Evolutionary conservation across 92 coral and sea anemone genomes (phyloP).

Genomic region (Meandrina meandrites): DNA sequence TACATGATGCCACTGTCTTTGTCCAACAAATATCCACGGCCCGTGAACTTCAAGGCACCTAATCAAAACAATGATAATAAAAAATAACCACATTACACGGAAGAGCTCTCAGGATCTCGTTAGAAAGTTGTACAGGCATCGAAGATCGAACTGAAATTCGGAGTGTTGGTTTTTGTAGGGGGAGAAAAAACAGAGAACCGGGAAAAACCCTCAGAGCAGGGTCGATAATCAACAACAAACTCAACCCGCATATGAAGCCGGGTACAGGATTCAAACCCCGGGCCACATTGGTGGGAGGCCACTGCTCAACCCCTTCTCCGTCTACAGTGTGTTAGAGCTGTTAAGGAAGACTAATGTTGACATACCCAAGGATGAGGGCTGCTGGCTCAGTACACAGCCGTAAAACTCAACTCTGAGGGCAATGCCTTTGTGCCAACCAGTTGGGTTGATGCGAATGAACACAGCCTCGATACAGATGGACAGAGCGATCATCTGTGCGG

Average conservation of each 20-base stretch:
- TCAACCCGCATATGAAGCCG: too few species aligned
- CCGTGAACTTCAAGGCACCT: constrained; percentile 37
- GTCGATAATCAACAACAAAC: too few species aligned
- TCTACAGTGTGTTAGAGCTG: too few species aligned
- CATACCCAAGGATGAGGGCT: constrained; percentile 32
- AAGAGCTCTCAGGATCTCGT: too few species aligned
- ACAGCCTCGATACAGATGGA: constrained; percentile 58
- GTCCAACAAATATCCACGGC: constrained; percentile 56
- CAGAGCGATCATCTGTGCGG: constrained; percentile 32
- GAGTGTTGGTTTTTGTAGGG: too few species aligned
- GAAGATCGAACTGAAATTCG: neutral
- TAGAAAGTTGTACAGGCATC: neutral
- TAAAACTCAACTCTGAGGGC: constrained; percentile 60
- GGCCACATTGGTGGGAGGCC: too few species aligned
- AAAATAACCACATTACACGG: too few species aligned
- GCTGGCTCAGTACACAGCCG: constrained; percentile 49
- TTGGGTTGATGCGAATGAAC: constrained; percentile 59
- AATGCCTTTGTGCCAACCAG: constrained; percentile 50
- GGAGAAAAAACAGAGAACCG: too few species aligned
- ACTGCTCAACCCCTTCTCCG: too few species aligned
- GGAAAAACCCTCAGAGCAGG: too few species aligned
- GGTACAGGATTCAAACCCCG: too few species aligned
- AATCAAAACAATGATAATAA: neutral
- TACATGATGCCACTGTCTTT: constrained; percentile 36
- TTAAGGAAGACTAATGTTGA: neutral